Base-by-base conservation (phyloP, 2,888 invertebrate species). In the Villa cingulata region DNA sequence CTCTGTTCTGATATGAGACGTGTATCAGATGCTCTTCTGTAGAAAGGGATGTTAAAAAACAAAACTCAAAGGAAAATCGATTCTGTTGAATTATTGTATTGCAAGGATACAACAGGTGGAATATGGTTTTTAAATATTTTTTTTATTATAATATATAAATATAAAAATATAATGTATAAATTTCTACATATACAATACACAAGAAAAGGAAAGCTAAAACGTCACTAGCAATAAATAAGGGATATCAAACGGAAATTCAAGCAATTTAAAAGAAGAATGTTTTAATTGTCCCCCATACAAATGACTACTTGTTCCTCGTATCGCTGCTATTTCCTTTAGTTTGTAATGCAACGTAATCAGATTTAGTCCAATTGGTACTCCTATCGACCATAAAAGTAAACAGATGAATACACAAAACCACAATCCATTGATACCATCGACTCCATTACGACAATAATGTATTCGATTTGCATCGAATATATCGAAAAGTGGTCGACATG, bases 401-500 rank as follows among this genome's bases (percentile, higher is more conserved):
- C 68, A 80, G 15, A 78, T 58, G 18, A 80, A 70, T 3, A 77
- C 76, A 48, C 78, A 76, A 48, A 83, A 76, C 82, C 83, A 83
- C 66, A 81, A 76, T 7, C 80, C 83, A 56, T 83, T 80, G 36
- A 69, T 54, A 49, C 63, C 65, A 57, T 68, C 66, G 18, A 69
- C 62, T 48, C 62, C 59, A 53, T 68, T 66, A 40, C 65, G 64
- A 51, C 69, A 69, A 5, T 68, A 49, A 54, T 68, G 67, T 52
- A 59, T 77, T 66, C 83, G 75, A 18, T 77, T 68, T 23, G 81
- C 80, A 54, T 80, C 73, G 56, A 77, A 81, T 32, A 83, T 76
- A 40, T 81, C 74, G 72, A 80, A 86, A 37, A 87, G 70, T 0
- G 85, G 84, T 3, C 76, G 73, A 63, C 86, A 86, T 43, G 76